Percentiles rank a stretch among this genome's conserved stretches.
Evolutionary conservation across 2,797 vertebrate genomes (phyloP).

Genomic region (Enteromius fasciolatus): DNA sequence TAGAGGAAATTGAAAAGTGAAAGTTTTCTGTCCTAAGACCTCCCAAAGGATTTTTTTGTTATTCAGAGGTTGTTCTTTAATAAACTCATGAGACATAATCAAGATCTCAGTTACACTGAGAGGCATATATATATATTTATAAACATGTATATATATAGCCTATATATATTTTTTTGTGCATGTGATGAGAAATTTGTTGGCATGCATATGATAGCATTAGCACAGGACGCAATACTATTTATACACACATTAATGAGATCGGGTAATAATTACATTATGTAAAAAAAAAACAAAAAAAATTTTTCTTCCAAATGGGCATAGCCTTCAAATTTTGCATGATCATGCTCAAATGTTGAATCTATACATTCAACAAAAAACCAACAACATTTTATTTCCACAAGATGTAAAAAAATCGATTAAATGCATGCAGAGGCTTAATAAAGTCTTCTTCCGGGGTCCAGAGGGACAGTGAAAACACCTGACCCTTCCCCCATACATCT

Average conservation of each 20-base stretch:
- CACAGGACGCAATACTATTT: no score
- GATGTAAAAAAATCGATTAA: not conserved
- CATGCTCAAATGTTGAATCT: not conserved
- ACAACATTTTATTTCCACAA: not conserved
- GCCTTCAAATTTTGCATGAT: not conserved
- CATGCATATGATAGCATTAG: no score
- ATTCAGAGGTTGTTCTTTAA: not conserved
- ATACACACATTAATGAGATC: no score
- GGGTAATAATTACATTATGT: not conserved
- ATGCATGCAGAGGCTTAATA: not conserved
- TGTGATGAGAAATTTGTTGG: no score
- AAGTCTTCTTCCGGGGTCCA: not conserved
- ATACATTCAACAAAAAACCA: not conserved
- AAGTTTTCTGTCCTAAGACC: not conserved
- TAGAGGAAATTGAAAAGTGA: conserved; percentile 29
- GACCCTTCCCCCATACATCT: conserved; percentile 47
- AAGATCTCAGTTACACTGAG: not conserved
- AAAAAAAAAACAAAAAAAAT: not conserved
- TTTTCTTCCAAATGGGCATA: not conserved
- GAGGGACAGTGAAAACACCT: conserved; percentile 1
- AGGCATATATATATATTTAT: no score
- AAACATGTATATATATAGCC: no score
- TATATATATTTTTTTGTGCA: no score
- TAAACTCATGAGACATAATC: not conserved
- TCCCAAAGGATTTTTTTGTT: not conserved